Conservation (phyloP, 2,113 vertebrate species). For the cattle (Bos taurus) region ARS-UCD2.0 NC_037356.1:29835501-29836000, state of each 20-base stretch:
- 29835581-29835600: neutral
- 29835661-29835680: neutral
- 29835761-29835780: rapidly evolving
- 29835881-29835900: neutral
- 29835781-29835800: too few species aligned
- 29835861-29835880: neutral
- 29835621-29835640: neutral
- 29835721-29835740: neutral
- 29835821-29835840: rapidly evolving
- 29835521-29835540: neutral
- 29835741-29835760: neutral
- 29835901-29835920: too few species aligned
- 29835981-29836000: rapidly evolving
- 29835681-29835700: neutral
- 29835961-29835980: neutral
- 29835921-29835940: neutral
- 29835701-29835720: neutral
- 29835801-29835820: neutral
- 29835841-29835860: neutral
- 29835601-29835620: neutral
- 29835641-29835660: neutral
- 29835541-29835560: neutral
- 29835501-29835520: neutral
- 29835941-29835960: neutral
- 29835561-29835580: neutral